Evolutionary conservation across 2,797 vertebrate species (phyloP), one percentile per base, ranked within the genome.

Genomic region (Coracias cyanogaster): DNA sequence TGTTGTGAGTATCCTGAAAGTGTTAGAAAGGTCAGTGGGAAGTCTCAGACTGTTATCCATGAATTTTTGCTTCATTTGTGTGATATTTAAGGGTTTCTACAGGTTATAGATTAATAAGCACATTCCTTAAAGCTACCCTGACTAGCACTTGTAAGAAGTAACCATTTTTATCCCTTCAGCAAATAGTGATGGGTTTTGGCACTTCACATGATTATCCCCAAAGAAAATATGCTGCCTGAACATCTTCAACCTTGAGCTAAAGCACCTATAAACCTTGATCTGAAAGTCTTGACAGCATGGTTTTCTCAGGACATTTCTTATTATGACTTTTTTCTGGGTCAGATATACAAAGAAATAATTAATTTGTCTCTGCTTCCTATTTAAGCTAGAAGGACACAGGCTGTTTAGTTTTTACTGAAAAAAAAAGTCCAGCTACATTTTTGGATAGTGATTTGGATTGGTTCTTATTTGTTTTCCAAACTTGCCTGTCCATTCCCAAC

Each of bases 161-260:
- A 41, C 58, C 41, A 29, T 91, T 85, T 39, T 90, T 73, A 89
- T 84, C 70, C 77, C 39, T 92, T 90, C 48, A 91, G 66, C 77
- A 93, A 94, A 93, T 46, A 84, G 55, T 17, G 58, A 31, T 73
- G 52, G 5, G 10, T 64, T 92, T 89, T 94, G 29, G 33, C 1
- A 3, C 37, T 86, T 86, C 58, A 29, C 39, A 33, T 71, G 70
- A 71, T 86, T 82, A 86, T 86, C 24, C 9, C 19, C 15, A 67
- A 74, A 82, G 71, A 86, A 92, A 86, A 82, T 58, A 80, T 16
- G 18, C 48, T 0, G 1, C 41, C 51, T 82, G 62, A 80, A 82
- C 16, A 18, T 89, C 82, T 93, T 91, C 74, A 88, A 2, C 78
- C 70, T 76, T 89, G 39, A 93, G n/a, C n/a, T 72, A 82, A 83